Conservation (phyloP, 2,113 vertebrate genomes). For the Piprites chloris region DNA sequence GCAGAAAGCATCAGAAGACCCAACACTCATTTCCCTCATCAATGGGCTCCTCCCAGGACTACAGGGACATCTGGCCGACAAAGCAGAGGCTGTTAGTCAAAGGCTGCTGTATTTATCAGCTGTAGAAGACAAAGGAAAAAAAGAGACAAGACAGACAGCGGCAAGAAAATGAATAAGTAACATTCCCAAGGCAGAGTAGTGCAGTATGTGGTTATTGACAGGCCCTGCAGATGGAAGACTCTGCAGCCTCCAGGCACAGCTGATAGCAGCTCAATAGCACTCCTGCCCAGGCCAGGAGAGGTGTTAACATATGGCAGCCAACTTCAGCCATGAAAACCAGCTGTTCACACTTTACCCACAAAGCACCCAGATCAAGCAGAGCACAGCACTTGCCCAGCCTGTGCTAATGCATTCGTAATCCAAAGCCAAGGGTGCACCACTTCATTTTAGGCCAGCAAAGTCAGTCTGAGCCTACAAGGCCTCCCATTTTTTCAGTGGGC, state of each 20-base stretch:
- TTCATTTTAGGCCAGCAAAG: not conserved
- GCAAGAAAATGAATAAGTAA: not conserved
- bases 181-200: not conserved
- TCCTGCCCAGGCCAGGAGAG: not conserved
- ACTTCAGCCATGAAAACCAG: not conserved
- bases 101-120: not conserved
- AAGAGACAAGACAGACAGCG: not conserved
- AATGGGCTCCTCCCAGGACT: not conserved
- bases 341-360: not conserved
- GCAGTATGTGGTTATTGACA: not conserved
- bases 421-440: not conserved
- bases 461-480: not conserved
- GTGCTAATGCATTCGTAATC: not conserved
- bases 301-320: slow-evolving; percentile 2
- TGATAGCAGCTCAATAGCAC: not conserved
- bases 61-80: not conserved
- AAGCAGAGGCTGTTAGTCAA: not conserved
- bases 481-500: not conserved
- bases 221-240: not conserved
- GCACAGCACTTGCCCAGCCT: not conserved
- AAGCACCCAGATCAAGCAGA: not conserved
- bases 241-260: not conserved
- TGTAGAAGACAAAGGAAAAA: not conserved
- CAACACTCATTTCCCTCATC: rapidly evolving
- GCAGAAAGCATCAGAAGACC: not conserved